Percentiles rank a stretch among this genome's conserved stretches.
Conservation (phyloP, 2,888 invertebrate species). For the Drosophila setosimentum region DNA sequence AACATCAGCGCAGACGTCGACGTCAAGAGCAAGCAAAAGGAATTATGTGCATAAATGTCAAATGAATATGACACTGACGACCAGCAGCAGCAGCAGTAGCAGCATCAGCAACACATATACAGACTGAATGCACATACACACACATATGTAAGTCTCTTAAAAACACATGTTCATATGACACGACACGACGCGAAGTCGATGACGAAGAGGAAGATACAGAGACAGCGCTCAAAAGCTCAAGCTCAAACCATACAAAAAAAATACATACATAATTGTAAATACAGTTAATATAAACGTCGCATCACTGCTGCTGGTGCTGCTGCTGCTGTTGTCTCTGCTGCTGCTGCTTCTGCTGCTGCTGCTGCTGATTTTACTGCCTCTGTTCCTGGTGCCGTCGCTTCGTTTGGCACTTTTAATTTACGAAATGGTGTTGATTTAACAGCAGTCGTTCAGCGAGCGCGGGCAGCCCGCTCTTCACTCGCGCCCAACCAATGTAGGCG, state of each 20-base stretch:
- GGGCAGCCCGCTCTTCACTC: conserved; percentile 24
- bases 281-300: conserved; percentile 70
- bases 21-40: conserved; percentile 37
- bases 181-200: conserved; percentile 5
- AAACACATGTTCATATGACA: conserved; percentile 43
- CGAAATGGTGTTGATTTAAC: conserved; percentile 83
- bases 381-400: conserved; percentile 39
- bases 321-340: conserved; percentile 17
- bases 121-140: conserved; percentile 6
- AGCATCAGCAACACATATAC: conserved; percentile 3
- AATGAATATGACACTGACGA: conserved; percentile 33
- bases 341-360: conserved; percentile 13
- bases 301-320: conserved; percentile 29
- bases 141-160: conserved; percentile 14
- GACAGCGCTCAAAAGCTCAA: conserved; percentile 2
- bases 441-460: conserved; percentile 50
- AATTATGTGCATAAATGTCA: conserved; percentile 60
- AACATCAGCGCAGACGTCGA: conserved; percentile 3
- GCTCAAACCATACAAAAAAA: conserved; percentile 10
- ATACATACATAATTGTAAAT: conserved; percentile 72
- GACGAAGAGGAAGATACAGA: neutral
- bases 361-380: conserved; percentile 13
- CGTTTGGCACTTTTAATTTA: conserved; percentile 81
- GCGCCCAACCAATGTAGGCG: conserved; percentile 16
- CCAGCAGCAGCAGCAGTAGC: conserved; percentile 5